These are phyloP conservation scores for Denticeps clupeoides DNA, from an alignment of 2,797 vertebrate species.

Conservation along the genomic window DNA sequence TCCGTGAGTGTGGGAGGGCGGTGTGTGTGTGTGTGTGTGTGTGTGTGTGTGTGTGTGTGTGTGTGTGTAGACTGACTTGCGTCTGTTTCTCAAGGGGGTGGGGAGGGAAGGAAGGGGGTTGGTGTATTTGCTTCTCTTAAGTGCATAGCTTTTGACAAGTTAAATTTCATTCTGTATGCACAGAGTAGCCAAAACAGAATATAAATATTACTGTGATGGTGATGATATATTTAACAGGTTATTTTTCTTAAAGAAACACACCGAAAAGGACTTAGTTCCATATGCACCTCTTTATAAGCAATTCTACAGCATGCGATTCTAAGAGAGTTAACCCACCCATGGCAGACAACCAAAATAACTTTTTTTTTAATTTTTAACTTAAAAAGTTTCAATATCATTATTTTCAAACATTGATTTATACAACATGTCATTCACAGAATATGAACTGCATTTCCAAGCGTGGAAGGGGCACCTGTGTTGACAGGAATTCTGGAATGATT, in stretches of 20 bases:
- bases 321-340: slow-evolving; percentile 98
- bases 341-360: slow-evolving; percentile 83
- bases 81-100: slow-evolving; percentile 58
- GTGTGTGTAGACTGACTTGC: slow-evolving; percentile 36
- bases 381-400: slow-evolving; percentile 97
- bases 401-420: slow-evolving; percentile 99
- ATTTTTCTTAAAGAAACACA: slow-evolving; percentile 92
- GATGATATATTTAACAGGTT: slow-evolving; percentile 85
- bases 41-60: slow-evolving; percentile 32
- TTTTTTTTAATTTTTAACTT: slow-evolving; percentile 79
- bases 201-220: slow-evolving; percentile 75
- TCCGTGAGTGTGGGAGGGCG: slow-evolving; percentile 4
- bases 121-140: slow-evolving; percentile 61
- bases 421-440: slow-evolving; percentile 97
- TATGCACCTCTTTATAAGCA: slow-evolving; percentile 92
- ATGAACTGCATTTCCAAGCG: slow-evolving; percentile 85
- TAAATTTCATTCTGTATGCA: slow-evolving; percentile 69
- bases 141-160: slow-evolving; percentile 76
- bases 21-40: slow-evolving; percentile 26
- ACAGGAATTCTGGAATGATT: too few relatives aligned
- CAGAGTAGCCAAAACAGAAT: slow-evolving; percentile 69
- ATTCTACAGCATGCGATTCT: slow-evolving; percentile 99
- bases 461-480: slow-evolving; percentile 64
- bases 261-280: slow-evolving; percentile 87
- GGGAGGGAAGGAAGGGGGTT: slow-evolving; percentile 25